Base-by-base conservation (phyloP, 2,113 vertebrate genomes). In the Etheostoma cragini region DNA sequence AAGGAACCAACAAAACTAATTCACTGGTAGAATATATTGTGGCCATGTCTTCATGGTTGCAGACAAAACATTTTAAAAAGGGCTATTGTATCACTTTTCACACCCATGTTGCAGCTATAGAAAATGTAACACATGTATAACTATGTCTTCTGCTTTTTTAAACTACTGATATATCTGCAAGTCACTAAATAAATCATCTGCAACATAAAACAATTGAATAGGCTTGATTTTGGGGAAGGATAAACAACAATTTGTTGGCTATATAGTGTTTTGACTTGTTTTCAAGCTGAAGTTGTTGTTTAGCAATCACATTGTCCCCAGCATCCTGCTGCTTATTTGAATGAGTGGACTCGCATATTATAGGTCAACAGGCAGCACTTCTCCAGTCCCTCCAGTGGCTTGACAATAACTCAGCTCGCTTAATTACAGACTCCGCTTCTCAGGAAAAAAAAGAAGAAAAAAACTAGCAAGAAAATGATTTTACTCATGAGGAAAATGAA, bases 401-500 rank as follows among this genome's bases (percentile, higher is more conserved):
- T 61, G 82, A 92, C 92, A 88, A 91, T 91, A 93, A 91, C 89
- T 84, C 76, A 35, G 72, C 88, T 81, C 82, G 82, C 87, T 92
- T 95, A 94, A 95, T 94, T 95, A 94, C 91, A 89, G 85, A 80
- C 88, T 88, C 66, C 30, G 75, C 89, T 91, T 93, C 87, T 77
- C 83, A 77, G 82, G 79, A 78, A 84, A 91, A 82, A 72, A 83
- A 94, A 3, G 8, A 83, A 93, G 16, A 84, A 79, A 63, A 46
- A 47, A 64, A 46, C n/a, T 33, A 35, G 72, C 84, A 87, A 82
- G 90, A 88, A 92, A 92, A 91, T 87, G 79, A 92, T 91, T 93
- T 91, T 75, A 90, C 91, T 94, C 93, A 84, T 78, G 91, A 92
- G 91, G 79, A 80, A 88, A 84, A 84, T 69, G 89, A 94, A 91